Conservation (phyloP, 2,113 vertebrate genomes). For the Pardalotus punctatus region DNA sequence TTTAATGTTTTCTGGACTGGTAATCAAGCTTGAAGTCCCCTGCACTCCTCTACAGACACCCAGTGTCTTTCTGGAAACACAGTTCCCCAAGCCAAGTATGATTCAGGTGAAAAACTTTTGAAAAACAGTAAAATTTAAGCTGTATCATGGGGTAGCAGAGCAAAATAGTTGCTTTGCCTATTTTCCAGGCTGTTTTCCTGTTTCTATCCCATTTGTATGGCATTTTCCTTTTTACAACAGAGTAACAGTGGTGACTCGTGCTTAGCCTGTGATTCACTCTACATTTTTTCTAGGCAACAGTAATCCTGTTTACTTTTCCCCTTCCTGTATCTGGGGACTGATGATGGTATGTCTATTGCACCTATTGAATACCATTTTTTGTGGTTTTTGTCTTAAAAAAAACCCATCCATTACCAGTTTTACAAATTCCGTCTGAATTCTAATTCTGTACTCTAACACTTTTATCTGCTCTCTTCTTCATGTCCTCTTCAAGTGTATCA, state of each 20-base stretch:
- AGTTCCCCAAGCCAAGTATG: not conserved
- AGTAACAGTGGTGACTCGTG: not conserved
- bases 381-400: not conserved
- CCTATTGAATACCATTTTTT: not conserved
- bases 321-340: constrained; percentile 4
- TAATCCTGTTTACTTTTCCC: constrained; percentile 45
- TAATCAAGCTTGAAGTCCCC: not conserved
- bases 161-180: not conserved
- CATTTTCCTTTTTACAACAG: not conserved
- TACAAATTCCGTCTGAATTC: not conserved
- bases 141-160: not conserved
- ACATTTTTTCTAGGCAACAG: not conserved
- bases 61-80: not conserved
- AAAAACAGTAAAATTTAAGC: not conserved
- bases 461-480: not conserved
- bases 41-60: not conserved
- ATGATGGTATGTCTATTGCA: not conserved
- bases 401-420: not conserved
- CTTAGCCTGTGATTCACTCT: constrained; percentile 35
- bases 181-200: not conserved
- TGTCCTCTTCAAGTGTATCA: not conserved
- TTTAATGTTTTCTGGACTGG: not conserved
- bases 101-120: not conserved
- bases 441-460: not conserved
- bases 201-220: not conserved